A percentile compares a stretch with the other conserved stretches of the same genome.
Conservation (phyloP, 2,797 vertebrate species). For the Phoebastria nigripes region DNA sequence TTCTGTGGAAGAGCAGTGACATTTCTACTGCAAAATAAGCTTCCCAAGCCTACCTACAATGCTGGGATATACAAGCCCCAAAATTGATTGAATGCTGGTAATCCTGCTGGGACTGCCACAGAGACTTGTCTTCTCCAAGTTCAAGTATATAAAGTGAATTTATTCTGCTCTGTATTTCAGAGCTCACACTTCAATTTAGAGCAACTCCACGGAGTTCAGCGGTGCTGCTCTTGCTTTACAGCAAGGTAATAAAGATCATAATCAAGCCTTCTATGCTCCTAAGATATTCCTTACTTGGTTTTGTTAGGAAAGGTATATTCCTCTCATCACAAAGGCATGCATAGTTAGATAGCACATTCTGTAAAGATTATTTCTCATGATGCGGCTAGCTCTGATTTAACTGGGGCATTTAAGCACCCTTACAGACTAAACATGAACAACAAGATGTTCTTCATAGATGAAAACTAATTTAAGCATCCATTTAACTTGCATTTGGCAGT, state of each 20-base stretch:
- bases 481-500: constrained; percentile 12
- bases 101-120: background rate
- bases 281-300: constrained; percentile 8
- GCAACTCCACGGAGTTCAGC: background rate
- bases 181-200: constrained; percentile 29
- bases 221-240: background rate
- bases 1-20: constrained; percentile 19
- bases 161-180: constrained; percentile 34
- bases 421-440: constrained; percentile 14
- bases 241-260: constrained; percentile 51
- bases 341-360: background rate
- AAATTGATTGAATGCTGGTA: background rate
- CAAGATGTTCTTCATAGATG: background rate
- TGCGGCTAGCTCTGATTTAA: background rate
- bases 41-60: background rate
- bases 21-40: constrained; percentile 16
- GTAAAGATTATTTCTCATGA: constrained; percentile 11
- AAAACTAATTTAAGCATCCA: background rate
- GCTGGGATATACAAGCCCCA: background rate
- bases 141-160: constrained; percentile 12
- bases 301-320: constrained; percentile 7
- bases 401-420: background rate
- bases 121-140: background rate
- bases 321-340: constrained; percentile 11
- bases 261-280: background rate